phyloP scores from a whole-genome alignment of 2,888 invertebrate genomes.

The Thalpophila matura region DNA sequence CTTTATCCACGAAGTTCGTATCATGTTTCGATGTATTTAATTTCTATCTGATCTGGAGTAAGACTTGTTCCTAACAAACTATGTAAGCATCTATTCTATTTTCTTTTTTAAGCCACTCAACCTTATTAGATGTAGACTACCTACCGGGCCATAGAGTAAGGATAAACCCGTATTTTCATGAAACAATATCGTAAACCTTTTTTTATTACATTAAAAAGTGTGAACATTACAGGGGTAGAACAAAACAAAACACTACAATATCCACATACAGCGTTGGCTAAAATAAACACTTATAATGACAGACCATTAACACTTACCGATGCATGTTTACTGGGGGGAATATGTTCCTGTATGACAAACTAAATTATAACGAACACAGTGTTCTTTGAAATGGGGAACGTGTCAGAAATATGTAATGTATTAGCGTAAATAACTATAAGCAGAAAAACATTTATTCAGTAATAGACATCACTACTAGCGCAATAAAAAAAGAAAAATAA shows the following conservation, averaged over 20 bases:
- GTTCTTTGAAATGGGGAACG: slow-evolving; percentile 1
- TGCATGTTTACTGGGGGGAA: slow-evolving; percentile 73
- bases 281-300: slow-evolving; percentile 69
- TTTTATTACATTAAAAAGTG: slow-evolving; percentile 3
- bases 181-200: neutral
- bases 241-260: slow-evolving; percentile 44
- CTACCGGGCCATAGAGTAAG: neutral
- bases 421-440: too few species aligned
- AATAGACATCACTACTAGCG: too few species aligned
- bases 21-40: neutral
- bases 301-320: slow-evolving; percentile 75
- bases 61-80: neutral
- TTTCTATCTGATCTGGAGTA: neutral
- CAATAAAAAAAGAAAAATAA: too few species aligned
- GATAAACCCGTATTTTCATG: neutral
- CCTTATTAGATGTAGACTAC: neutral
- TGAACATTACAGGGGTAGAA: neutral
- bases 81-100: neutral
- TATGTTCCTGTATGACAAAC: slow-evolving; percentile 72
- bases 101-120: slow-evolving; percentile 1
- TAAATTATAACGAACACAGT: slow-evolving; percentile 66
- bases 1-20: neutral
- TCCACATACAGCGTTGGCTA: slow-evolving; percentile 25
- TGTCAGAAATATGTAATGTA: neutral
- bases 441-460: too few species aligned